Evolutionary conservation across 2,888 invertebrate species (phyloP).

Genomic region (Leptinotarsa peninsularis): DNA sequence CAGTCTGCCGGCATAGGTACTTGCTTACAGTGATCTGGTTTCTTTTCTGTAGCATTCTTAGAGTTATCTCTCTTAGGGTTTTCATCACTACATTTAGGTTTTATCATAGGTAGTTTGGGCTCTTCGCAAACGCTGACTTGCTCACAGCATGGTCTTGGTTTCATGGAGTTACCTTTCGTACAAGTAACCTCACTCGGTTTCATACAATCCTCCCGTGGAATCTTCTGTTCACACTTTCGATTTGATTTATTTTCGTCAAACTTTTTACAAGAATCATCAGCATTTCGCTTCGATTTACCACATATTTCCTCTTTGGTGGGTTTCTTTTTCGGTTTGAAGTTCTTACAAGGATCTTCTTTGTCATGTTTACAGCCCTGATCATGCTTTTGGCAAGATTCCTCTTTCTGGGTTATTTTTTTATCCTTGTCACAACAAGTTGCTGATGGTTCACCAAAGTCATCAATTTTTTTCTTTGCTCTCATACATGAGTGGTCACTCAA

Average conservation of each 20-base stretch:
- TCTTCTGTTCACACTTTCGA: constrained; percentile 28
- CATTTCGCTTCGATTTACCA: neutral
- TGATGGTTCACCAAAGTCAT: neutral
- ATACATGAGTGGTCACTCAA: neutral
- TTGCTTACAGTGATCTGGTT: constrained; percentile 26
- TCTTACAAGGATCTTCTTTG: constrained; percentile 41
- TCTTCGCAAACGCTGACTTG: constrained; percentile 16
- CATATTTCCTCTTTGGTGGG: neutral
- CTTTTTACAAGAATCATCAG: constrained; percentile 36
- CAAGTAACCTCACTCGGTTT: constrained; percentile 29
- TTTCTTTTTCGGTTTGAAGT: constrained; percentile 24
- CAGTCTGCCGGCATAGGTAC: constrained; percentile 35
- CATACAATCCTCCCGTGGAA: constrained; percentile 29
- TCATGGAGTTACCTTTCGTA: constrained; percentile 2
- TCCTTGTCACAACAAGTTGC: neutral
- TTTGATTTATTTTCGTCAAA: constrained; percentile 21
- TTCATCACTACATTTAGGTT: constrained; percentile 15
- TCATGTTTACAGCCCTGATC: constrained; percentile 38
- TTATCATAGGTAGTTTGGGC: constrained; percentile 13
- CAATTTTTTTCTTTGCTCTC: neutral
- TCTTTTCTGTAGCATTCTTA: neutral
- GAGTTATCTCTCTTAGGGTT: neutral
- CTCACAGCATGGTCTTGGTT: constrained; percentile 18
- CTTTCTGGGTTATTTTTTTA: neutral
- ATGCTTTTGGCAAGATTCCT: constrained; percentile 22